Evolutionary conservation across 1,140 invertebrate species (phyloP), one percentile per base, ranked within the genome.

Genomic region (Eupeodes corollae): DNA sequence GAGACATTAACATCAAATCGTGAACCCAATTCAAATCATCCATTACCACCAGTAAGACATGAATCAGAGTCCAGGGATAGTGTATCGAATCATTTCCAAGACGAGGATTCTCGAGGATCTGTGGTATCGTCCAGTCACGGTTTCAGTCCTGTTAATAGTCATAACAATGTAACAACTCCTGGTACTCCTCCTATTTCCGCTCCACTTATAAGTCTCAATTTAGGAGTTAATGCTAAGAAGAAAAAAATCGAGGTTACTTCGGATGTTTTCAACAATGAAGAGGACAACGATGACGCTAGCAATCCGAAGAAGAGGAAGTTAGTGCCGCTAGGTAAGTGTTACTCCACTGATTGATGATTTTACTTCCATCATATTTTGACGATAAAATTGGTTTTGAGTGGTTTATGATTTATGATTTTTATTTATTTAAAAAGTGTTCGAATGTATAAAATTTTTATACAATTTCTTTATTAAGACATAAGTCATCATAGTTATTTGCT

Each of bases 241-340:
- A 85, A 84, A 56, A 86, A 84, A 56, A 75, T 89, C 16, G 86
- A 91, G 51, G 79, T 91, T 1, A 84, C 86, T 46, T 89, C 92
- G 56, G 21, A 26, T 26, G 88, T 93, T 3, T 94, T 94, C 60
- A 92, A 91, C 68, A 87, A 85, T 48, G 88, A 90, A 54, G 89
- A 94, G 54, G 88, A 91, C 58, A 84, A 88, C 53, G 83, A 87
- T 42, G 79, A 76, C 52, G 64, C 68, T 40, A 78, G 73, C 54
- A 65, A 61, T 50, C 65, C 74, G 38, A 88, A 87, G 61, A 87
- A 88, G 72, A 73, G 88, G 55, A 91, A 90, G 75, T 73, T 91
- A 42, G 84, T 91, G 61, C 86, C 86, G 54, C 69, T 90, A 57
- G 84, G 82, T 85, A 41, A 53, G 50, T 46, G 15, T 13, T 11